Evolutionary conservation across 92 coral and sea anemone species (phyloP), one percentile per base, ranked within the genome.

Genomic region (Desmophyllum pertusum): DNA sequence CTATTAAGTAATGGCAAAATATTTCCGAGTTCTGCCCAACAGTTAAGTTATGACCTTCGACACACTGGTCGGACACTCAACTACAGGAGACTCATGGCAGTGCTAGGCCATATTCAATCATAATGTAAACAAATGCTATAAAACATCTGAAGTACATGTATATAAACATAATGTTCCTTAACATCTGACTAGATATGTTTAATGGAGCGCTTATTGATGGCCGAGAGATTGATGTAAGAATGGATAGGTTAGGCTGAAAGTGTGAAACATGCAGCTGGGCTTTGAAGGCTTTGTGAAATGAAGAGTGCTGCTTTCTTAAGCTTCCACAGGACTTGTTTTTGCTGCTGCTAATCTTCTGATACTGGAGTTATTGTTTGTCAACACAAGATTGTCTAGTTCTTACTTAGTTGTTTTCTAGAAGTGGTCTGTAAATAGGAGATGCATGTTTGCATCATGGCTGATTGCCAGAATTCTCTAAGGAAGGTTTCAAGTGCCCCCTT

Each of bases 141-240:
- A n/a, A n/a, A n/a, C n/a, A n/a, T n/a, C n/a, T n/a, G n/a, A n/a
- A n/a, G n/a, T n/a, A n/a, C n/a, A n/a, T n/a, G n/a, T n/a, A n/a
- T n/a, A n/a, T n/a, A n/a, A n/a, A n/a, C n/a, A n/a, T n/a, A n/a
- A n/a, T 30, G n/a, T 59, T 74, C 95, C 98, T 95, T 95, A 88
- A 95, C 94, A 10, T 25, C 8, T 2, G 33, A 51, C 23, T 73
- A 96, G 99, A 61, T 62, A 69, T 93, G 88, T 93, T 87, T 59
- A 92, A 92, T 76, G 99, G 99, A 21, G 61, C 84, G 50, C 14
- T 85, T n/a, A 86, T 92, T 76, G 99, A 94, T 68, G 99, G 99
- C 40, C 94, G 99, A 21, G 97, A 96, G 71, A 88, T 96, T 78
- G 99, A 96, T 52, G 99, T 96, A 66, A 85, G 99, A 67, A 77